Evolutionary conservation across 2,113 vertebrate species (phyloP).

Genomic region (Rhinopithecus roxellana): DNA sequence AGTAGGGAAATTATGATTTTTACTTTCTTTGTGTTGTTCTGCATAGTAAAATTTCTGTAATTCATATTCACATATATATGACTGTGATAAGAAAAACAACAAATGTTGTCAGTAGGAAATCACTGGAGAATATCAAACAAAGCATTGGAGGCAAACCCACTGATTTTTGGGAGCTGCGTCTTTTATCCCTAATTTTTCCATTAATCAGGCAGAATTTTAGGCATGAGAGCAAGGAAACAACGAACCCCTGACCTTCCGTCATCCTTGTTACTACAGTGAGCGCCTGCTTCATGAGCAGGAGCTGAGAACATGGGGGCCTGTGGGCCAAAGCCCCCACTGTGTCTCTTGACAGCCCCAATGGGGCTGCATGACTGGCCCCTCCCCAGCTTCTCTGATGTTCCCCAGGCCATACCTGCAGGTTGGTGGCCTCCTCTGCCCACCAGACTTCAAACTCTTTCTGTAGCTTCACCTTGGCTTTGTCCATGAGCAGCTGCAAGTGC

Average conservation of each 20-base stretch:
- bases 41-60: background rate
- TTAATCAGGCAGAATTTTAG: background rate
- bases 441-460: conserved; percentile 93
- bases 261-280: background rate
- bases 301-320: rapidly evolving
- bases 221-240: background rate
- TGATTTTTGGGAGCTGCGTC: background rate
- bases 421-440: conserved; percentile 89
- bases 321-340: background rate
- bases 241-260: rapidly evolving
- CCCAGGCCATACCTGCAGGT: conserved; percentile 84
- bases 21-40: background rate
- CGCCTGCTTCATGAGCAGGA: background rate
- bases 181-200: background rate
- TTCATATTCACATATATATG: background rate
- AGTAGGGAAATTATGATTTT: background rate
- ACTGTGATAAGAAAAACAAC: background rate
- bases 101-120: background rate
- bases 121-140: background rate
- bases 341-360: background rate
- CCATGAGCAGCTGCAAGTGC: conserved; percentile 92
- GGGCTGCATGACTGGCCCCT: background rate
- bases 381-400: too few species aligned
- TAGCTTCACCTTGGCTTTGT: conserved; percentile 90
- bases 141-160: rapidly evolving